These are phyloP conservation scores for Geococcyx californianus DNA, from an alignment of 2,113 vertebrate species.

Conservation along the genomic window DNA sequence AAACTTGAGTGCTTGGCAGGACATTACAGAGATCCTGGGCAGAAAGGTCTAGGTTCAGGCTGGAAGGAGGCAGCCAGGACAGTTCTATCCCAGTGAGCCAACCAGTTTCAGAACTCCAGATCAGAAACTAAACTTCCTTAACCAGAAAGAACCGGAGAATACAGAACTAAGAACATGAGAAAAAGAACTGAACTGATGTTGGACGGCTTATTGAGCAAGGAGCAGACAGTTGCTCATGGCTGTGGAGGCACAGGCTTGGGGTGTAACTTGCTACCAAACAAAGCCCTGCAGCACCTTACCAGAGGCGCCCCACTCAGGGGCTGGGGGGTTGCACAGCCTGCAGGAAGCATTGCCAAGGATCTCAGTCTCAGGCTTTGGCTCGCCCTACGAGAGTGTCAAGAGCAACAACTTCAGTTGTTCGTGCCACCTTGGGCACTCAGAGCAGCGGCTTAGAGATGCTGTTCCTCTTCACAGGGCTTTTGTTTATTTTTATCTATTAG, in stretches of 20 bases:
- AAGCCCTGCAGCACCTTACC: not conserved
- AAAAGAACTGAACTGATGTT: not conserved
- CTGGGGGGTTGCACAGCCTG: not conserved
- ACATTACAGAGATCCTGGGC: not conserved
- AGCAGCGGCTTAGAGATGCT: not conserved
- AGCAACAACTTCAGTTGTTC: not conserved
- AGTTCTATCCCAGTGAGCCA: not conserved
- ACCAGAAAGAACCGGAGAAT: not conserved
- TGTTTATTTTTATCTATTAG: not conserved
- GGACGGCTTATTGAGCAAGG: not conserved
- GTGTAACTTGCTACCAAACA: not conserved
- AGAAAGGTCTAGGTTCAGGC: not conserved
- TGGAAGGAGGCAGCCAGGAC: not conserved
- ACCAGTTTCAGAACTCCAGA: not conserved
- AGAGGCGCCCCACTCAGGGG: not conserved
- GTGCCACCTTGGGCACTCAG: not conserved
- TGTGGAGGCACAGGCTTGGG: not conserved
- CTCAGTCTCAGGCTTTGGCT: not conserved
- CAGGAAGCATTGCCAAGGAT: not conserved
- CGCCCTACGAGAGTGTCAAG: not conserved
- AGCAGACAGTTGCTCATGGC: not conserved
- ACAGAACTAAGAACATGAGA: not conserved
- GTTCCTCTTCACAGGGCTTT: conserved; percentile 4
- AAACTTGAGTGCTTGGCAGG: not conserved
- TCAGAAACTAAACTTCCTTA: not conserved